Evolutionary conservation across 2,888 invertebrate species (phyloP).

Genomic region (Tethea ocularis): DNA sequence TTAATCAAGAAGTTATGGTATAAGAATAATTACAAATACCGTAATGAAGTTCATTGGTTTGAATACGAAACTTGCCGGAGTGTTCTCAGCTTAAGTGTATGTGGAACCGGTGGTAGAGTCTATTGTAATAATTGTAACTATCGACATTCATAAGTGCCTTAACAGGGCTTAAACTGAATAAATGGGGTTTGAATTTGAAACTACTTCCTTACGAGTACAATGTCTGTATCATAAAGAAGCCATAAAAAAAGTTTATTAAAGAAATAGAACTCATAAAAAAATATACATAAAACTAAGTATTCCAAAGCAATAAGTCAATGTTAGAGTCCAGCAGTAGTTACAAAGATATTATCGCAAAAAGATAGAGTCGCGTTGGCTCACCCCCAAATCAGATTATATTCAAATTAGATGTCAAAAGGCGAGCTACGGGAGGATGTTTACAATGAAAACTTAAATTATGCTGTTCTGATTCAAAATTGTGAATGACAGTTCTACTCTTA

Average conservation of each 20-base stretch:
- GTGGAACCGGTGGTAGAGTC: no score
- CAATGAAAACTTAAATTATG: not conserved
- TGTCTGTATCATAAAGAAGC: no score
- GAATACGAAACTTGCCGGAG: no score
- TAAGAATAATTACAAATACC: no score
- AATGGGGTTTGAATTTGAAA: no score
- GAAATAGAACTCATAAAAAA: not conserved
- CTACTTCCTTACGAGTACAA: no score
- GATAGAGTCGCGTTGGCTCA: conserved; percentile 3
- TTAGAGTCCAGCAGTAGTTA: conserved; percentile 5
- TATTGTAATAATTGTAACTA: no score
- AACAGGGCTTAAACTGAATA: no score
- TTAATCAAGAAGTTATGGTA: no score
- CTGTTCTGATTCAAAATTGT: not conserved
- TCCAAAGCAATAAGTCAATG: conserved; percentile 4
- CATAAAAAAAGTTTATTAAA: not conserved
- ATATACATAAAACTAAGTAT: not conserved
- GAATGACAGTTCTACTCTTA: not conserved
- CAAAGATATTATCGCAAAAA: conserved; percentile 4
- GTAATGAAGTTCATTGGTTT: no score
- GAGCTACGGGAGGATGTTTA: not conserved
- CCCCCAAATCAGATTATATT: conserved; percentile 6
- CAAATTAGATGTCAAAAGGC: conserved; percentile 6
- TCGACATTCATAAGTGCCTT: no score
- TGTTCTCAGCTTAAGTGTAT: no score